phyloP scores from a whole-genome alignment of 2,113 vertebrate species.

The Haemorhous mexicanus region DNA sequence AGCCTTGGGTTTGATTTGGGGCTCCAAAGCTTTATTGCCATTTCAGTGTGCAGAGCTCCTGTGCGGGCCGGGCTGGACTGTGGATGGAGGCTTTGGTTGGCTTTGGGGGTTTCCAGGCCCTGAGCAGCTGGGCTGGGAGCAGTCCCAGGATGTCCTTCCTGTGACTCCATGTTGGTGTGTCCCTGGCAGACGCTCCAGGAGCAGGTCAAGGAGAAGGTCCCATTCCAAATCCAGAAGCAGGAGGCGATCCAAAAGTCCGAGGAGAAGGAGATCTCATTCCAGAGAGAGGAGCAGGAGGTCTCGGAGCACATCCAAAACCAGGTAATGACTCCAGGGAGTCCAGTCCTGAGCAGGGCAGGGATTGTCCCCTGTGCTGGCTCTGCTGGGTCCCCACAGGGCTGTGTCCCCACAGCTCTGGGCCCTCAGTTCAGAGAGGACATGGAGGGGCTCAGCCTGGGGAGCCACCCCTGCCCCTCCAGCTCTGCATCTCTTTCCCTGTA shows the following conservation, averaged over 20 bases:
- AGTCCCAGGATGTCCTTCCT: fast-evolving
- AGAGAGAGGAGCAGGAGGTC: constrained; percentile 86
- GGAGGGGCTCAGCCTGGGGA: not conserved
- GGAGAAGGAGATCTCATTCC: constrained; percentile 87
- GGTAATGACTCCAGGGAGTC: constrained; percentile 62
- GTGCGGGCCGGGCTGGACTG: not conserved
- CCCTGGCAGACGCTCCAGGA: constrained; percentile 85
- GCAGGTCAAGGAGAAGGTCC: constrained; percentile 88
- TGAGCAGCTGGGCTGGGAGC: not conserved
- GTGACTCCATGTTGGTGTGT: fast-evolving
- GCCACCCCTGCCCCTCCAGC: not conserved
- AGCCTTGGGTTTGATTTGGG: not conserved
- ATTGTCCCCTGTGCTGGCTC: not conserved
- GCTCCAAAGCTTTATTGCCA: fast-evolving
- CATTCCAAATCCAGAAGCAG: constrained; percentile 90
- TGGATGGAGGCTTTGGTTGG: fast-evolving
- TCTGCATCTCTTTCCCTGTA: fast-evolving
- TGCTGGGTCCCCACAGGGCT: not conserved
- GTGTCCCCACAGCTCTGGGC: not conserved
- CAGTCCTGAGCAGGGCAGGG: not conserved
- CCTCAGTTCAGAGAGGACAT: not conserved
- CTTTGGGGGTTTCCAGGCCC: not conserved
- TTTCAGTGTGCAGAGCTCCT: too few species aligned
- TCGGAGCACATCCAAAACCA: constrained; percentile 83
- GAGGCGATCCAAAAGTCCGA: constrained; percentile 91